A percentile compares a stretch with the other conserved stretches of the same genome.
Evolutionary conservation across 2,113 vertebrate species (phyloP).

Genomic region (Propithecus coquereli): DNA sequence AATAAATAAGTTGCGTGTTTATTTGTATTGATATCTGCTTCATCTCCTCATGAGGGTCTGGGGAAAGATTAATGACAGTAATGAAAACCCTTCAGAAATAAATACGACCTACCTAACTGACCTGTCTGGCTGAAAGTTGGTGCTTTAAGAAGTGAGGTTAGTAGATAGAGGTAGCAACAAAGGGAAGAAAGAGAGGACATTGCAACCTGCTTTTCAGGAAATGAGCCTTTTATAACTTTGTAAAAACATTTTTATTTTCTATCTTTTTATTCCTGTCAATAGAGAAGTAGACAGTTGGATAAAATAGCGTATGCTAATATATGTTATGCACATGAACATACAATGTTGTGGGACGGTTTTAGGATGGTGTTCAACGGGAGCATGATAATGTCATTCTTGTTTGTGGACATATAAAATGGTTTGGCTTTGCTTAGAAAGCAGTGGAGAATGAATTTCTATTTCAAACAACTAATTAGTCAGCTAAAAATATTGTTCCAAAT

Average conservation of each 20-base stretch:
- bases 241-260: not conserved
- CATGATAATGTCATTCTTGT: not conserved
- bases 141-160: not conserved
- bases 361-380: not conserved
- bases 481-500: conserved; percentile 39
- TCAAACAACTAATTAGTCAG: not conserved
- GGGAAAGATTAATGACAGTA: conserved; percentile 12
- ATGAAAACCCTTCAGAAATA: conserved; percentile 14
- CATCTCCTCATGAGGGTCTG: not conserved
- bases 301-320: not conserved
- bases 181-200: not conserved
- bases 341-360: not conserved
- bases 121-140: not conserved
- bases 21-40: conserved; percentile 31
- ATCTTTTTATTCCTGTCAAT: not conserved
- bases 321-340: accelerated
- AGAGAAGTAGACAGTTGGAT: not conserved
- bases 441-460: conserved; percentile 15
- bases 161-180: not conserved
- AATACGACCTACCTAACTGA: not conserved
- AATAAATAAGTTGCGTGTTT: conserved; percentile 57
- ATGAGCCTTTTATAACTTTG: not conserved
- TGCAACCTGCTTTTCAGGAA: not conserved
- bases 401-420: not conserved
- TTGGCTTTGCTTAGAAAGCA: conserved; percentile 19